Conservation (phyloP, 2,113 vertebrate genomes). For the Lipotes vexillifer region DNA sequence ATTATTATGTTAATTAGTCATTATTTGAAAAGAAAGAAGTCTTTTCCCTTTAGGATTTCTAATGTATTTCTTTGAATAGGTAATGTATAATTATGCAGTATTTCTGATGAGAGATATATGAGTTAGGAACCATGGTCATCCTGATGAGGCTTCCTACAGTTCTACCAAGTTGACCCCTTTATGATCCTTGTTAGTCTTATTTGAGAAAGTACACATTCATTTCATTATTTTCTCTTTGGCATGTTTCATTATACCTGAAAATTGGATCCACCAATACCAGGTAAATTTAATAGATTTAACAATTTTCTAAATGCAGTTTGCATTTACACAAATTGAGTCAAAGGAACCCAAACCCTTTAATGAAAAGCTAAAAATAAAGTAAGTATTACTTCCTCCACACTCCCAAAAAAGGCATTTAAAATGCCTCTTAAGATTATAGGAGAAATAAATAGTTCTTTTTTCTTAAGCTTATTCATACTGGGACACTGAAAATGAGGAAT, state of each 20-base stretch:
- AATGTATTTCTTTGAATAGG: conserved; percentile 36
- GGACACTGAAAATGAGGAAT: neutral
- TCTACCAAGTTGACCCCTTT: neutral
- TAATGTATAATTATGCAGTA: neutral
- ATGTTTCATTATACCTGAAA: neutral
- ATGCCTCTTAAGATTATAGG: neutral
- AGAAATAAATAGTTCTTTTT: neutral
- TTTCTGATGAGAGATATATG: neutral
- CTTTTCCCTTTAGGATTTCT: neutral
- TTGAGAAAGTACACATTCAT: neutral
- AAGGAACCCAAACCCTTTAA: neutral
- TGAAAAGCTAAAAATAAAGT: conserved; percentile 11
- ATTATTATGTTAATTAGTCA: conserved; percentile 40
- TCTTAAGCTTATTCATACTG: neutral
- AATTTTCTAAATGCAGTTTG: neutral
- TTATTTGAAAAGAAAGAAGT: conserved; percentile 1
- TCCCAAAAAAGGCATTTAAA: neutral
- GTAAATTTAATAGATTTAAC: neutral
- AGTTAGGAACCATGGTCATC: neutral
- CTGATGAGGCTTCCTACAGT: neutral
- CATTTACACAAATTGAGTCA: conserved; percentile 6
- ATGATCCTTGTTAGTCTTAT: neutral
- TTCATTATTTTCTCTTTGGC: neutral
- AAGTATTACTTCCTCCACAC: neutral
- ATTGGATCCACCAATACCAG: neutral